Evolutionary conservation across 2,888 invertebrate genomes (phyloP), one percentile per base, ranked within the genome.

Genomic region (Seira ritae): DNA sequence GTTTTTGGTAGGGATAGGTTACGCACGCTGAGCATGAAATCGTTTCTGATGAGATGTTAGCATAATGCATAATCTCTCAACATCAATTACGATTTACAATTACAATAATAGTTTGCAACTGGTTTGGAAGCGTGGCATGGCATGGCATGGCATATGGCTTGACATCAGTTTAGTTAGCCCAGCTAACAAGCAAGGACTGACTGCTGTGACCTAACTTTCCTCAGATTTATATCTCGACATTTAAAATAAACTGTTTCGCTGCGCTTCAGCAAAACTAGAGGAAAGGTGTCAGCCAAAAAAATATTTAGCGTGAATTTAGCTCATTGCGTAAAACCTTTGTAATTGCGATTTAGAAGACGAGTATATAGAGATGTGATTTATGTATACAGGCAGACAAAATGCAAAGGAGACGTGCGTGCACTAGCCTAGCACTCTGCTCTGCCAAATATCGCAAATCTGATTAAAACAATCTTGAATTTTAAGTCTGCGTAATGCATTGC

Each of bases 1-100:
- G 62, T 10, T 62, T 4, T 15, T n/a, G 4, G 62, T n/a, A n/a
- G 19, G 22, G 62, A 62, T 62, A 62, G 62, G 62, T 62, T 62
- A 74, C 65, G 66, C 23, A 66, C 74, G 66, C 62, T 66, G 66
- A 46, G 74, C 74, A 60, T 74, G 74, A 74, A 74, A 74, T 66
- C 65, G 46, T 42, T 74, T 31, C 15, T 74, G 31, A 70, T 70
- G 70, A 37, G 37, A 70, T 70, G 62, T 62, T 62, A 62, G 62
- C 62, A 62, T 62, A 62, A 62, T 20, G 62, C 62, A 15, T 62
- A 22, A 62, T 2, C 62, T 62, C 62, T 15, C 31, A 62, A 19
- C 22, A 20, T 62, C 20, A 20, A 62, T 62, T 20, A 62, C 62
- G 4, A 66, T 66, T 66, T 66, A 66, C 20, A 23, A 66, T 66